Evolutionary conservation across 2,797 vertebrate genomes (phyloP), one percentile per base, ranked within the genome.

Genomic region (Sebastes matsubarae): DNA sequence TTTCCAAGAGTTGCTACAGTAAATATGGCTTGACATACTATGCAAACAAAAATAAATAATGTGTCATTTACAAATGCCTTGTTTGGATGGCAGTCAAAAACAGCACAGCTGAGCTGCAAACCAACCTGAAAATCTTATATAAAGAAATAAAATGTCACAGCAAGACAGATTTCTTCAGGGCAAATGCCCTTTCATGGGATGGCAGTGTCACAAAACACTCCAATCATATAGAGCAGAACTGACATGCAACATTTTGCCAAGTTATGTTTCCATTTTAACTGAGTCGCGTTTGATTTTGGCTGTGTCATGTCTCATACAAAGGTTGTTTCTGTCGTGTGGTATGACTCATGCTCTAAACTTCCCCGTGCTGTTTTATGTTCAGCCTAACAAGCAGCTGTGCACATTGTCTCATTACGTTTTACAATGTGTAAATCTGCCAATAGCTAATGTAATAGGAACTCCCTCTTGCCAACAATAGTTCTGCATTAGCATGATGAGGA

Each of bases 111-210:
- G 36, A 75, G 46, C 58, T 55, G 58, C 60, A 77, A 81, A 70
- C 69, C 70, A 72, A 83, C 72, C 81, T 77, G 67, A 75, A 85
- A 72, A 85, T 67, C 16, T 4, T 18, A 42, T 9, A 68, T 65
- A 75, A 66, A 86, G 38, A 77, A 77, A 76, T 73, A 79, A 74
- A 89, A 89, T 85, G 82, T 83, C 79, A 82, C 29, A 25, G 70
- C 22, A 79, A 81, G 79, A 69, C 25, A 30, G 18, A 65, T 81
- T 67, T 70, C 88, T 79, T 60, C 2, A 27, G 76, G 81, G 81
- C 36, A 81, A 42, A 52, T 82, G 75, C 71, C 77, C 79, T 84
- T 83, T 88, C 55, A 80, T 34, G n/a, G 54, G 46, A 80, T 30
- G 80, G 25, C 38, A 78, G 61, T 7, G 52, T 66, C 74, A 84